Conservation (phyloP, 2,797 vertebrate species). For the Eptatretus atami region DNA sequence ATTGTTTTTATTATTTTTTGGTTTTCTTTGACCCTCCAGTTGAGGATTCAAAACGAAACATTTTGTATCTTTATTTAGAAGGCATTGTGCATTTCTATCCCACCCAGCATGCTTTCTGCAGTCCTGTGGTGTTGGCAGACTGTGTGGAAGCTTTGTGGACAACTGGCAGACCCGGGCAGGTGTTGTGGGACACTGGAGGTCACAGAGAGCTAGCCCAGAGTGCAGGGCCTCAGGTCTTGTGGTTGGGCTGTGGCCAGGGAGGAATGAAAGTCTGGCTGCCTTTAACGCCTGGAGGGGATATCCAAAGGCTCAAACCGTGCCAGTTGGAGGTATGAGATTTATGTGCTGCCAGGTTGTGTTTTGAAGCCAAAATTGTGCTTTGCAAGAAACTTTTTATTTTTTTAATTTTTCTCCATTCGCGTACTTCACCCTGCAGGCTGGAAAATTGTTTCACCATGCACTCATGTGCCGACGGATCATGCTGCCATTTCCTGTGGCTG, state of each 20-base stretch:
- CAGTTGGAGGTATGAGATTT: no score
- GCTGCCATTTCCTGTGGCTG: neutral
- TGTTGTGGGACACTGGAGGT: no score
- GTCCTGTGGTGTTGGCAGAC: neutral
- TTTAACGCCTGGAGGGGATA: neutral
- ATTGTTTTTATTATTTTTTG: no score
- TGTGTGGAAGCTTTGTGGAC: neutral
- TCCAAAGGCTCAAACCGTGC: no score
- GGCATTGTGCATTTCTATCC: neutral
- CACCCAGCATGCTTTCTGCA: neutral
- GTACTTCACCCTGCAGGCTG: neutral
- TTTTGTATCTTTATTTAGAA: no score
- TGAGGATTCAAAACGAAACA: no score
- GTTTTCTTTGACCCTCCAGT: no score
- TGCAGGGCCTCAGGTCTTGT: neutral
- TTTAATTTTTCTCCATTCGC: no score
- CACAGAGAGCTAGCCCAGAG: neutral
- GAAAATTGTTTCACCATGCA: neutral
- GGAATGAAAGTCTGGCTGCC: constrained; percentile 3
- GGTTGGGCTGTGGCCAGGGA: neutral
- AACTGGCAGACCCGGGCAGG: neutral
- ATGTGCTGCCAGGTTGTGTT: no score
- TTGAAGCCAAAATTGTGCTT: no score
- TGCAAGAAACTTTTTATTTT: no score
- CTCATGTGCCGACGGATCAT: constrained; percentile 1